These are phyloP conservation scores for Sclerodermus sp. DNA, from an alignment of 2,888 invertebrate genomes.

Conservation along the genomic window DNA sequence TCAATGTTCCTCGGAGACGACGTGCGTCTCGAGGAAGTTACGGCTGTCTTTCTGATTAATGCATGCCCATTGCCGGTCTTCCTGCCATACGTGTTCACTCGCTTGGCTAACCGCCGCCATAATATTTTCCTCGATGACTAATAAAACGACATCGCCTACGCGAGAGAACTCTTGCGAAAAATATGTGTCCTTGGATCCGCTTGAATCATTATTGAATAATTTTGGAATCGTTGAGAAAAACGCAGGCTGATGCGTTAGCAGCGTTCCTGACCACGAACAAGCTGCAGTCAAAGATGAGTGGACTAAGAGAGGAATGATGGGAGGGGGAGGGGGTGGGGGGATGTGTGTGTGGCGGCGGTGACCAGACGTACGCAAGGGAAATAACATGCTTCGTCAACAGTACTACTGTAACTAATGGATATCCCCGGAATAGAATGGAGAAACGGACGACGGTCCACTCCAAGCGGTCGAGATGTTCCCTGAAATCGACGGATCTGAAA, in stretches of 20 bases:
- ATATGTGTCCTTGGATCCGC: too few relatives aligned
- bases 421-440: slow-evolving; percentile 51
- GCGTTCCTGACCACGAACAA: too few relatives aligned
- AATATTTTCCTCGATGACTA: not conserved
- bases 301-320: slow-evolving; percentile 4
- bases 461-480: slow-evolving; percentile 22
- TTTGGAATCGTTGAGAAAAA: too few relatives aligned
- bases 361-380: slow-evolving; percentile 55
- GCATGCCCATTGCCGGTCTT: slow-evolving; percentile 6
- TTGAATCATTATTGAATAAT: too few relatives aligned
- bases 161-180: too few relatives aligned
- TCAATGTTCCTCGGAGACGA: not conserved
- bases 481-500: slow-evolving; percentile 28
- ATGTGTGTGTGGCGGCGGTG: not conserved
- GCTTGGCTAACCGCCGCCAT: not conserved
- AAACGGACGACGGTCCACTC: slow-evolving; percentile 42
- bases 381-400: slow-evolving; percentile 58
- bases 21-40: slow-evolving; percentile 14
- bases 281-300: too few relatives aligned
- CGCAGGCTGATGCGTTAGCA: too few relatives aligned
- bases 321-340: slow-evolving; percentile 21
- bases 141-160: too few relatives aligned
- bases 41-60: slow-evolving; percentile 33
- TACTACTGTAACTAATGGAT: slow-evolving; percentile 58
- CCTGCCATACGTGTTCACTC: too few relatives aligned